Evolutionary conservation across 2,888 invertebrate genomes (phyloP), one percentile per base, ranked within the genome.

Genomic region (Holacanthella duospinosa): DNA sequence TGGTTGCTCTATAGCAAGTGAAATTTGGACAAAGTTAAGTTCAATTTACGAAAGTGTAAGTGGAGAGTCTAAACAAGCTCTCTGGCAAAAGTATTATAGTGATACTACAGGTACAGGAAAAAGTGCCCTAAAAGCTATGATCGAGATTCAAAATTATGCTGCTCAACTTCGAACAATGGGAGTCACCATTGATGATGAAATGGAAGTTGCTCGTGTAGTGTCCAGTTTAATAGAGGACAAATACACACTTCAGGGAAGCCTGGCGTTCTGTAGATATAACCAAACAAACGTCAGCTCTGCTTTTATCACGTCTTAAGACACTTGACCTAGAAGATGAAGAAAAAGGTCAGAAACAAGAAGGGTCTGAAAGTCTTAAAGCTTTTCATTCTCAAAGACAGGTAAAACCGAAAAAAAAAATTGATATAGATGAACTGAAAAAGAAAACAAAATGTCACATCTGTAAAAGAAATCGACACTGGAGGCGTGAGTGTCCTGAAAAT

Each of bases 211-310:
- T 16, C 16, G 68, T 26, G 59, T 69, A 0, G 55, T 69, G 1
- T 63, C 64, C 2, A 67, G 67, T 29, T 25, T 69, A 28, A 58
- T 54, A 44, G 66, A 59, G 1, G 63, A 60, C 1, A 53, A 55
- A 21, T 67, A 57, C 54, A 1, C 64, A 67, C 4, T 63, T 69
- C n/a, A 1, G 65, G 1, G 68, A 68, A 59, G 65, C 68, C 1
- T 66, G 68, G 65, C 59, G 67, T 21, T 65, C 65, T 1, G 61
- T 67, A 0, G 63, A 63, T 2, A 6, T 48, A 4, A 26, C 36
- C 21, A 54, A 58, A 25, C 68, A 68, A 24, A 65, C 66, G 0
- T 12, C 66, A 0, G 68, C 59, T 27, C 44, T 62, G 1, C 60
- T 68, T 12, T 60, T 68, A 21, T 54, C 56, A 12, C 55, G 65